phyloP scores from a whole-genome alignment of 1,140 invertebrate species.

The Nasonia giraulti region DNA sequence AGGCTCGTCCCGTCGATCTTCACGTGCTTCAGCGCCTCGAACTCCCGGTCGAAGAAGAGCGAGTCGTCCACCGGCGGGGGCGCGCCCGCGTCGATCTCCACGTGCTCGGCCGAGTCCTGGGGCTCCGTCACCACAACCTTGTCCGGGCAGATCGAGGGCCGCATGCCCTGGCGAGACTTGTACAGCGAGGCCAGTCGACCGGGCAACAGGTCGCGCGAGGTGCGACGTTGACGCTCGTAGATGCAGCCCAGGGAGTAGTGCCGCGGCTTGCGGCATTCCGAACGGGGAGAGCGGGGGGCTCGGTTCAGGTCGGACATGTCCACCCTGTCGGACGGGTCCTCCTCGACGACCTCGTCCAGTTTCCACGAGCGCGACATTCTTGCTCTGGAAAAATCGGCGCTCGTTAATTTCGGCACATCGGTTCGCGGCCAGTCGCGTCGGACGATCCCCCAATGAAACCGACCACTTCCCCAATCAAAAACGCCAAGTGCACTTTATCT shows the following conservation, averaged over 20 bases:
- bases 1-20: constrained; percentile 70
- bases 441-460: too few relatives aligned
- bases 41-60: constrained; percentile 67
- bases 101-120: constrained; percentile 49
- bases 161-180: constrained; percentile 55
- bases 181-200: constrained; percentile 59
- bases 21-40: constrained; percentile 64
- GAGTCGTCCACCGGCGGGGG: constrained; percentile 69
- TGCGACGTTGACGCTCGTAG: constrained; percentile 54
- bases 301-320: background rate
- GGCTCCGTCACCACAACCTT: constrained; percentile 52
- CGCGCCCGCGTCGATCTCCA: constrained; percentile 69
- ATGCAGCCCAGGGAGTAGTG: constrained; percentile 63
- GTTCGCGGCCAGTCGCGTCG: too few relatives aligned
- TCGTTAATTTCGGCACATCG: too few relatives aligned
- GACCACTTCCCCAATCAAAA: too few relatives aligned
- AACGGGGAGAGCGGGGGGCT: background rate
- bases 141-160: constrained; percentile 45
- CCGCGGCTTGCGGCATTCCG: constrained; percentile 51
- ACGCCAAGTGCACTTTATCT: too few relatives aligned
- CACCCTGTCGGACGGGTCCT: background rate
- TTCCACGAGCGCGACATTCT: constrained; percentile 42
- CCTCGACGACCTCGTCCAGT: background rate
- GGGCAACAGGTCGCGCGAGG: constrained; percentile 47
- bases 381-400: background rate